A percentile compares a stretch with the other conserved stretches of the same genome.
These are phyloP conservation scores for Mesembrinibis cayennensis DNA, from an alignment of 2,113 vertebrate genomes.

Conservation along the genomic window DNA sequence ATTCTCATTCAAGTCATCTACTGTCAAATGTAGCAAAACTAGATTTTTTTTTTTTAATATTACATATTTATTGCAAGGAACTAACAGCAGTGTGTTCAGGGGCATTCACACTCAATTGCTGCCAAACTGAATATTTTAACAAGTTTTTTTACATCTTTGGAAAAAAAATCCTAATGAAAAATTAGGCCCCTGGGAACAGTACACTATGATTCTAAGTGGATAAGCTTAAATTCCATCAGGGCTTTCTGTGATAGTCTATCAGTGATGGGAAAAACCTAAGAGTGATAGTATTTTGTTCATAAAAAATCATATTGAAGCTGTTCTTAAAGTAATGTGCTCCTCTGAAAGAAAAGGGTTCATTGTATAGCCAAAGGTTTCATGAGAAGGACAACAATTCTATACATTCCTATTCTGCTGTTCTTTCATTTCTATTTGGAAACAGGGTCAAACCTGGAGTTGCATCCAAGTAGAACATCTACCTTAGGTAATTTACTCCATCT, in stretches of 20 bases:
- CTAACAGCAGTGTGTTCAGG: not conserved
- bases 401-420: not conserved
- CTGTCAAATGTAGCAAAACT: not conserved
- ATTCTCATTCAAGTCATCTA: not conserved
- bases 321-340: not conserved
- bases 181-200: not conserved
- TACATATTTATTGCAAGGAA: not conserved
- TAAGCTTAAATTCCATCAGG: not conserved
- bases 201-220: not conserved
- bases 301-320: not conserved
- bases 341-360: not conserved
- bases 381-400: not conserved
- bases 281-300: not conserved
- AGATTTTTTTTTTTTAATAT: rapidly evolving
- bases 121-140: not conserved
- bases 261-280: not conserved
- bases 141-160: not conserved
- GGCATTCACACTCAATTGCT: not conserved
- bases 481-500: not conserved
- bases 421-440: not conserved
- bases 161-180: not conserved
- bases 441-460: not conserved
- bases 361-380: not conserved
- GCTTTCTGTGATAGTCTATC: not conserved
- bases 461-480: not conserved